phyloP scores from a whole-genome alignment of 2,797 vertebrate species.

The Myotis vivesi region DNA sequence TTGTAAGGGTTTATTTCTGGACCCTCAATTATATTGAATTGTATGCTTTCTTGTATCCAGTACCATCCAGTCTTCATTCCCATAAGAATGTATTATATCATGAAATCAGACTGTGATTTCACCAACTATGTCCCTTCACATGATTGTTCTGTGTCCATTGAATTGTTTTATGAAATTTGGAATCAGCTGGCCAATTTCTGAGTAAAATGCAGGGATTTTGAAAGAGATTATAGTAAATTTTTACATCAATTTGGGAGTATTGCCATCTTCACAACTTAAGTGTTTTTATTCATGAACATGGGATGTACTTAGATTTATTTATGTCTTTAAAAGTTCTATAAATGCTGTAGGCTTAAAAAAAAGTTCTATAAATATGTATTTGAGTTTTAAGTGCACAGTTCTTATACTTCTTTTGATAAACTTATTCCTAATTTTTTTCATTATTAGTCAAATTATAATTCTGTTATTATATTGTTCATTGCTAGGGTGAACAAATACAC shows the following conservation, averaged over 20 bases:
- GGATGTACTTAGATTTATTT: neutral
- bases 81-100: neutral
- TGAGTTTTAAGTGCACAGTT: neutral
- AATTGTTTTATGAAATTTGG: neutral
- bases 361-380: neutral
- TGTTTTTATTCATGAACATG: neutral
- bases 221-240: neutral
- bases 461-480: neutral
- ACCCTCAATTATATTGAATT: neutral
- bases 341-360: too few relatives aligned
- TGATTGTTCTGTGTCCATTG: neutral
- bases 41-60: neutral
- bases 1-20: neutral
- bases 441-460: neutral
- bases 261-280: neutral
- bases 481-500: neutral
- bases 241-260: neutral
- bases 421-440: neutral
- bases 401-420: neutral
- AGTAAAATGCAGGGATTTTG: neutral
- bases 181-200: neutral
- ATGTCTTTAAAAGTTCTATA: neutral
- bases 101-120: neutral
- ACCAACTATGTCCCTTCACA: neutral
- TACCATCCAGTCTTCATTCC: neutral